Conservation (phyloP, 2,113 vertebrate genomes). For the Caranx ignobilis region DNA sequence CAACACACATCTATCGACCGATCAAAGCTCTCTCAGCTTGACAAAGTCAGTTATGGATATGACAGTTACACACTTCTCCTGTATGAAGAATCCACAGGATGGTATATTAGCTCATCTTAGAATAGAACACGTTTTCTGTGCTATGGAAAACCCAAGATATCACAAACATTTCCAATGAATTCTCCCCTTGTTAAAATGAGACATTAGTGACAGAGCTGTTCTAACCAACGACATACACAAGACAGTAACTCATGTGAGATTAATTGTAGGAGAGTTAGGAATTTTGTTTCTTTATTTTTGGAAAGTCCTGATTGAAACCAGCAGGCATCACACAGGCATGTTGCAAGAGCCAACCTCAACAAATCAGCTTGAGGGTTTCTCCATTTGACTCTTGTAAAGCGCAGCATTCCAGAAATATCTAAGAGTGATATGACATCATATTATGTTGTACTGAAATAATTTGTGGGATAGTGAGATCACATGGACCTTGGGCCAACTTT, state of each 20-base stretch:
- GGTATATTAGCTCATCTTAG: not conserved
- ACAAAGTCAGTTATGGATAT: not conserved
- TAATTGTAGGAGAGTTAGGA: slow-evolving; percentile 61
- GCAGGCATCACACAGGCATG: slow-evolving; percentile 52
- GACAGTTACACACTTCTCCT: not conserved
- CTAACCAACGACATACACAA: slow-evolving; percentile 32
- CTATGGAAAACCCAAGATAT: slow-evolving; percentile 32
- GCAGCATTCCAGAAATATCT: slow-evolving; percentile 74
- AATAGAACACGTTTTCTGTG: not conserved
- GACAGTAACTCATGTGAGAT: slow-evolving; percentile 60
- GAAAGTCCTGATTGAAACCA: slow-evolving; percentile 76
- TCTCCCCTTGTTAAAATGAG: slow-evolving; percentile 19
- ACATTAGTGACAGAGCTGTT: slow-evolving; percentile 42
- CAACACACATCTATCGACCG: not conserved
- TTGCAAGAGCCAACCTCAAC: slow-evolving; percentile 73
- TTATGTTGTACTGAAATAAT: slow-evolving; percentile 65
- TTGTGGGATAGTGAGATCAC: slow-evolving; percentile 74
- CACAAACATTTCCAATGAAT: slow-evolving; percentile 40
- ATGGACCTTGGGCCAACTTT: slow-evolving; percentile 53
- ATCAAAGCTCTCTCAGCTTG: not conserved
- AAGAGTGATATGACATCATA: slow-evolving; percentile 69
- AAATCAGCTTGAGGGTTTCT: slow-evolving; percentile 68
- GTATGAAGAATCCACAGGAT: not conserved
- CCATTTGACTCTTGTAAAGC: slow-evolving; percentile 50
- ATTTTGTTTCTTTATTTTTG: slow-evolving; percentile 75